Evolutionary conservation across 2,113 vertebrate genomes (phyloP).

Genomic region (Meriones unguiculatus): DNA sequence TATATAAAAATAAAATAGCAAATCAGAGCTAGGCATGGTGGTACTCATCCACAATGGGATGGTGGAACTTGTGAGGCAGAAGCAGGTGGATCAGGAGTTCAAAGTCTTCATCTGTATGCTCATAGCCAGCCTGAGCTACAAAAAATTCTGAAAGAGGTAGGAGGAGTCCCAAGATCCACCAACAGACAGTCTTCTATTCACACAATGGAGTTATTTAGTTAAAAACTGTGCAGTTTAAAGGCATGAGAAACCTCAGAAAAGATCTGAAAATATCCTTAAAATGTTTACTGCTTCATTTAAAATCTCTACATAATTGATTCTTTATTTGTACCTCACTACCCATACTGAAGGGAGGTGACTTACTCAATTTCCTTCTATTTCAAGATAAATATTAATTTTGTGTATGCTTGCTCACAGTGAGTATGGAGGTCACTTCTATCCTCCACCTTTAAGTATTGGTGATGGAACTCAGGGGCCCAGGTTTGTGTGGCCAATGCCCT

Average conservation of each 20-base stretch:
- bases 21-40: neutral
- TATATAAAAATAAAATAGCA: neutral
- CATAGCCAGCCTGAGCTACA: neutral
- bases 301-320: neutral
- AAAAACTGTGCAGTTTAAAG: conserved; percentile 20
- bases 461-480: too few relatives aligned
- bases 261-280: conserved; percentile 6
- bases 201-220: conserved; percentile 13
- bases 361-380: neutral
- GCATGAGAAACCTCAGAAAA: neutral
- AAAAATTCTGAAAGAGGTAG: neutral
- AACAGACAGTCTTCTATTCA: neutral
- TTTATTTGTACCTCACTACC: conserved; percentile 12
- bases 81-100: neutral
- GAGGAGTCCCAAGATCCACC: neutral
- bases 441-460: too few relatives aligned
- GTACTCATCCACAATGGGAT: neutral
- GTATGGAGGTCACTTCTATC: neutral
- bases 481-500: too few relatives aligned
- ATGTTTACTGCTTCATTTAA: neutral
- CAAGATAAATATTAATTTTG: neutral
- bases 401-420: neutral
- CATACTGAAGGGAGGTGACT: neutral
- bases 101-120: neutral
- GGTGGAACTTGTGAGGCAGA: too few relatives aligned